Conservation (phyloP, 2,113 vertebrate species). For the Anser brachyrhynchus region DNA sequence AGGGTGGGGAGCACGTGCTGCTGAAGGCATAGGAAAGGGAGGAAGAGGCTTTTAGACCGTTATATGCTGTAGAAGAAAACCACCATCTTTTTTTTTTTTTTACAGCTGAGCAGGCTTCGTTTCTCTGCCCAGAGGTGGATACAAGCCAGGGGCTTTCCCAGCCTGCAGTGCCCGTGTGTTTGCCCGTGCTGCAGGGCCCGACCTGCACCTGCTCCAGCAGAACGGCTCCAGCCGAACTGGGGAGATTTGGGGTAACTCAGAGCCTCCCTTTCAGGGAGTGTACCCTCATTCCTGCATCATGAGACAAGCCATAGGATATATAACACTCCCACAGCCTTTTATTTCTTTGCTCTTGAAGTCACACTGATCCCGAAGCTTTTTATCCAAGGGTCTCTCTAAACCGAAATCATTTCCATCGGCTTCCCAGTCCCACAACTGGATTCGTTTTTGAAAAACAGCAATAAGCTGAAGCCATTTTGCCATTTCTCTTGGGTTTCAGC, state of each 20-base stretch:
- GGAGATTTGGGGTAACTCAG: background rate
- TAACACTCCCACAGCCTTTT: background rate
- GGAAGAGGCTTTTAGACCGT: background rate
- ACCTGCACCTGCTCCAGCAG: background rate
- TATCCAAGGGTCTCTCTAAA: background rate
- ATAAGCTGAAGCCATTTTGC: background rate
- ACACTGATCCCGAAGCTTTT: background rate
- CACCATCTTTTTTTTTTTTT: no score
- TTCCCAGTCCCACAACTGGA: background rate
- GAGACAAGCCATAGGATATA: background rate
- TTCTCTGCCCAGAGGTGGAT: background rate
- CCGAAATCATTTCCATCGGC: background rate
- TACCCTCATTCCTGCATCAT: background rate
- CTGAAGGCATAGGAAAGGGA: background rate
- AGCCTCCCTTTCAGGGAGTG: background rate
- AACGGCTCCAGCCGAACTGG: rapidly evolving
- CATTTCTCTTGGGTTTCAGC: background rate
- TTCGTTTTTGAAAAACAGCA: background rate
- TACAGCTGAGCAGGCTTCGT: background rate
- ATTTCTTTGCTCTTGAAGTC: background rate
- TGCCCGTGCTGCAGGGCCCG: rapidly evolving
- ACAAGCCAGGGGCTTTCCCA: background rate
- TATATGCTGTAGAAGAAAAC: background rate
- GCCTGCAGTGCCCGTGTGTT: background rate
- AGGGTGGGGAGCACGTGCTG: background rate